These are phyloP conservation scores for Sarcoramphus papa DNA, from an alignment of 2,797 vertebrate genomes.

Conservation along the genomic window DNA sequence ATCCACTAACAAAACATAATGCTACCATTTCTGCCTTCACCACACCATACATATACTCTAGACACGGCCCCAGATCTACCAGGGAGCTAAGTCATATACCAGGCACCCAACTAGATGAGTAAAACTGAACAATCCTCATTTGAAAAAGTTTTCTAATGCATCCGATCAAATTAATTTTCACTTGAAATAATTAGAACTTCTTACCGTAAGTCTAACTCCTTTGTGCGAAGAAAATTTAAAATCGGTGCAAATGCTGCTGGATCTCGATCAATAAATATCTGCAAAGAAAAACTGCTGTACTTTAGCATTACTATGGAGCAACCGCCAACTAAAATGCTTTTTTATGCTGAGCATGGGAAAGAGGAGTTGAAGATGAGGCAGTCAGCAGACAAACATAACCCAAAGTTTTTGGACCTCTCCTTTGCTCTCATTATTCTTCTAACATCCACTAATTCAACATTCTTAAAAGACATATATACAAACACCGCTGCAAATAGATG, in stretches of 20 bases:
- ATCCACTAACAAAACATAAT: not conserved
- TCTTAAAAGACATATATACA: not conserved
- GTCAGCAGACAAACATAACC: not conserved
- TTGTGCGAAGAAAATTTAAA: slow-evolving; percentile 98
- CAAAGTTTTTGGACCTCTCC: not conserved
- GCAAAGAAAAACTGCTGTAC: slow-evolving; percentile 21
- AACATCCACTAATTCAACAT: not conserved
- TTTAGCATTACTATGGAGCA: not conserved
- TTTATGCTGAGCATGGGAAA: not conserved
- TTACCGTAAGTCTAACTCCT: slow-evolving; percentile 96
- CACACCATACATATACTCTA: rapidly evolving
- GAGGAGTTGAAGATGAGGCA: not conserved
- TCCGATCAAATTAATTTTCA: not conserved
- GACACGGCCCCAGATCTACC: not conserved
- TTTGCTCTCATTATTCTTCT: not conserved
- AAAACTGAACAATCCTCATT: not conserved
- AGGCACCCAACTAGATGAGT: not conserved
- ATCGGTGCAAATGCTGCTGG: slow-evolving; percentile 97
- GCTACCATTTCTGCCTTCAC: not conserved
- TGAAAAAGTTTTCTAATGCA: not conserved
- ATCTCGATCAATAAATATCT: slow-evolving; percentile 99
- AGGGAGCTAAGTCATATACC: not conserved
- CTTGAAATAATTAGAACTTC: not conserved
- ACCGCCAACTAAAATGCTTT: not conserved
- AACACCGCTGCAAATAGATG: not conserved